Evolutionary conservation across 2,888 invertebrate genomes (phyloP), one percentile per base, ranked within the genome.

Genomic region (Drosophila tripunctata): DNA sequence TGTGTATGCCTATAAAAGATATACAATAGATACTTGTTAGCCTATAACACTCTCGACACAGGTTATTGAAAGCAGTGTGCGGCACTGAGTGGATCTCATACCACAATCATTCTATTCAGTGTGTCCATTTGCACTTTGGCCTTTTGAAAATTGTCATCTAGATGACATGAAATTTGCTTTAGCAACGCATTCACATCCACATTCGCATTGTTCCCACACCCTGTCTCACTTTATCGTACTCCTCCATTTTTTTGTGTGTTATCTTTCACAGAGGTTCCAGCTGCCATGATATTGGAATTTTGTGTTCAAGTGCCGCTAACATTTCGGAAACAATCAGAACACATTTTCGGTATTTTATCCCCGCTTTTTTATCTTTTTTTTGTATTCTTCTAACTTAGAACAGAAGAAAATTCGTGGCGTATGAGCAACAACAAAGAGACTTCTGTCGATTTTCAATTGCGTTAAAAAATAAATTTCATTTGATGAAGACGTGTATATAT

Each of bases 231-330:
- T 60, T 72, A 55, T 60, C 75, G 33, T 56, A 8, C 38, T 24
- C 15, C 40, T 6, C 21, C 15, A 1, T 22, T 8, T 22, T 14
- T 19, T 12, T 24, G 4, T 19, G n/a, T 31, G 38, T 31, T 33
- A 33, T 36, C 27, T 19, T 6, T 12, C 3, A 19, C 27, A 14
- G 22, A 35, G 60, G 69, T 43, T 43, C 6, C 19, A 19, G 27
- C 27, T 47, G 64, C 56, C 58, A 78, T 78, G 83, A 78, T 78
- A 81, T 81, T 85, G 82, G 79, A 82, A 85, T 85, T 81, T 78
- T 73, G 75, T 81, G 57, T 58, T 71, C 43, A 66, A 80, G 84
- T 78, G 78, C 64, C 73, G 67, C 81, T 70, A 84, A 81, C 73
- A 84, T 80, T 84, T 83, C 77, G 75, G 71, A 73, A 78, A 80